Evolutionary conservation across 2,113 vertebrate genomes (phyloP).

Genomic region (Myiagra hebetior): DNA sequence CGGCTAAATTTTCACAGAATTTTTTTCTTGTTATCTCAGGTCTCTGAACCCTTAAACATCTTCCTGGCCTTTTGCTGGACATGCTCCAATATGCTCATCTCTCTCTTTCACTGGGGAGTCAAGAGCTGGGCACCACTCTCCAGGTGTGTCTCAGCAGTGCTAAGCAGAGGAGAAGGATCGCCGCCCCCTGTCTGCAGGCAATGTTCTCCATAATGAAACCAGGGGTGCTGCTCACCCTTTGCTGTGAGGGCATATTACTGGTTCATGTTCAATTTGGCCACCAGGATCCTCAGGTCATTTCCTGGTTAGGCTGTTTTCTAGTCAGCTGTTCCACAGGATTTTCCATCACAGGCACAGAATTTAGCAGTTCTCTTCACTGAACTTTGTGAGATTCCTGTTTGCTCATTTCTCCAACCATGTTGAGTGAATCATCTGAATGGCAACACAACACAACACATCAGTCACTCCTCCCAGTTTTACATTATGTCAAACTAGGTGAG

Average conservation of each 20-base stretch:
- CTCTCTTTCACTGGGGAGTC: neutral
- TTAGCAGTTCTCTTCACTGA: neutral
- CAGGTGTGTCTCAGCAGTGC: neutral
- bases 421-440: neutral
- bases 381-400: neutral
- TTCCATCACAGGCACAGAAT: neutral
- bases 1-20: neutral
- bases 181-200: neutral
- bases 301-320: neutral
- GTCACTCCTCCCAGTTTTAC: neutral
- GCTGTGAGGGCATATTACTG: neutral
- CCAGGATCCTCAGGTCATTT: neutral
- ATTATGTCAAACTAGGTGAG: neutral
- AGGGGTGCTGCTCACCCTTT: neutral
- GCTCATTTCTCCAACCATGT: neutral
- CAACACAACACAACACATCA: neutral
- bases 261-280: neutral
- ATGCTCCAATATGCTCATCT: neutral
- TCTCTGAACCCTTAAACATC: neutral
- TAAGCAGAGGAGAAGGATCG: neutral
- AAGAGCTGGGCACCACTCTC: neutral
- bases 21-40: neutral
- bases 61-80: neutral
- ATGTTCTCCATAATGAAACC: neutral
- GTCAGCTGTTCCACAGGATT: neutral